Conservation (phyloP, 1,140 invertebrate genomes). For the Zophobas morio region DNA sequence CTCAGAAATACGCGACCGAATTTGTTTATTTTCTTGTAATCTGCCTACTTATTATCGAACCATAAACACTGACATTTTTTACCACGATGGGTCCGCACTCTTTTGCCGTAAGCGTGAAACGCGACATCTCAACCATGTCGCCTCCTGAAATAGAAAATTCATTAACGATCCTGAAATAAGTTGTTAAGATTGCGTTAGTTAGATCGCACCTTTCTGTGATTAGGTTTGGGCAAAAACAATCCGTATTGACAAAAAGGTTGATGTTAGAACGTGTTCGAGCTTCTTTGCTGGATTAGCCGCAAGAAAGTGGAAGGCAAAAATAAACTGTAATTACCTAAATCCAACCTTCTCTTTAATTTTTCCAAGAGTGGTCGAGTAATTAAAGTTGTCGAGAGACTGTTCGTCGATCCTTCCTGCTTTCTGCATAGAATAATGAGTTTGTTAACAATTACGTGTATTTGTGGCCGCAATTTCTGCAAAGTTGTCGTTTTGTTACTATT, state of each 20-base stretch:
- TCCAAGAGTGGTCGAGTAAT: too few species aligned
- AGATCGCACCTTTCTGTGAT: not conserved
- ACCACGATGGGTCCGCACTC: not conserved
- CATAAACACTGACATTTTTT: constrained; percentile 8
- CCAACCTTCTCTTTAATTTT: too few species aligned
- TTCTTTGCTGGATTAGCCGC: too few species aligned
- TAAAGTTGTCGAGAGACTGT: too few species aligned
- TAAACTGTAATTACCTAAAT: too few species aligned
- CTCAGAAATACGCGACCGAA: not conserved
- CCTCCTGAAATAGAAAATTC: constrained; percentile 3
- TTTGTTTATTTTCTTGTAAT: constrained; percentile 10
- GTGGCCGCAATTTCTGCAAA: too few species aligned
- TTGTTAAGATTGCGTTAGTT: not conserved
- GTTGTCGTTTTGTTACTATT: too few species aligned
- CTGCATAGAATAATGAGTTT: too few species aligned
- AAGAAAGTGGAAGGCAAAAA: too few species aligned
- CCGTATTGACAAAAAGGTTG: not conserved
- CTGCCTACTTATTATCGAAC: constrained; percentile 11
- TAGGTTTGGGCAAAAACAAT: not conserved
- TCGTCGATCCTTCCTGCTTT: too few species aligned
- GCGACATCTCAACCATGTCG: constrained; percentile 13
- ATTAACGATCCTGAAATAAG: constrained; percentile 5
- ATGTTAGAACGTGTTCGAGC: too few species aligned
- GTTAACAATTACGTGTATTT: too few species aligned
- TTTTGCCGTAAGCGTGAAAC: constrained; percentile 8